A percentile compares a stretch with the other conserved stretches of the same genome.
These are phyloP conservation scores for Fragum sueziense DNA, from an alignment of 2,888 invertebrate species.

Conservation along the genomic window DNA sequence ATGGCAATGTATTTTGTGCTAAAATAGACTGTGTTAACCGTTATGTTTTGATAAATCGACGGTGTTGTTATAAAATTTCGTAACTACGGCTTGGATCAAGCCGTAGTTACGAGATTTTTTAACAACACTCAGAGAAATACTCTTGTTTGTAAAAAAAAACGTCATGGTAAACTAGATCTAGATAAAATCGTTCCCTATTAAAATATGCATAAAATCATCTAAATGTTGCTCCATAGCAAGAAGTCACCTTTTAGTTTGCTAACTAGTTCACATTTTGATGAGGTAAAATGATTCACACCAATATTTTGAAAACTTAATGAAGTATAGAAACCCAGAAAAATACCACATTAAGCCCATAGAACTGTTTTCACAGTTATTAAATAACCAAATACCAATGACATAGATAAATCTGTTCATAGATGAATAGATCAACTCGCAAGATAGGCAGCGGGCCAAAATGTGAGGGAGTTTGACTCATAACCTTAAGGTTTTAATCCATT, in stretches of 20 bases:
- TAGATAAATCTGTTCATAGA: neutral
- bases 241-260: too few relatives aligned
- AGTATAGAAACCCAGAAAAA: neutral
- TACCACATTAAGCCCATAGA: neutral
- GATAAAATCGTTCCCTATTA: neutral
- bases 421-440: conserved; percentile 3
- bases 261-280: neutral
- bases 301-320: conserved; percentile 10
- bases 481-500: too few relatives aligned
- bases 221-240: neutral
- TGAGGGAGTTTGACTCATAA: conserved; percentile 7
- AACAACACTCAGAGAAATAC: neutral
- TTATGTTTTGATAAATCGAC: too few relatives aligned
- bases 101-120: too few relatives aligned
- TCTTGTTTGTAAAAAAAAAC: neutral
- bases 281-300: conserved; percentile 1
- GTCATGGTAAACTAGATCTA: neutral
- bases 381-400: conserved; percentile 11
- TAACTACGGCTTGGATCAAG: too few relatives aligned
- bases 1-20: too few relatives aligned
- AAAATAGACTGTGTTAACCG: too few relatives aligned
- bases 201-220: neutral
- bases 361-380: conserved; percentile 3
- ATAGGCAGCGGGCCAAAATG: conserved; percentile 14
- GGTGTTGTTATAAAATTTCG: too few relatives aligned